Percentiles rank a stretch among this genome's conserved stretches.
Evolutionary conservation across 2,113 vertebrate genomes (phyloP).

Genomic region (Caretta caretta): DNA sequence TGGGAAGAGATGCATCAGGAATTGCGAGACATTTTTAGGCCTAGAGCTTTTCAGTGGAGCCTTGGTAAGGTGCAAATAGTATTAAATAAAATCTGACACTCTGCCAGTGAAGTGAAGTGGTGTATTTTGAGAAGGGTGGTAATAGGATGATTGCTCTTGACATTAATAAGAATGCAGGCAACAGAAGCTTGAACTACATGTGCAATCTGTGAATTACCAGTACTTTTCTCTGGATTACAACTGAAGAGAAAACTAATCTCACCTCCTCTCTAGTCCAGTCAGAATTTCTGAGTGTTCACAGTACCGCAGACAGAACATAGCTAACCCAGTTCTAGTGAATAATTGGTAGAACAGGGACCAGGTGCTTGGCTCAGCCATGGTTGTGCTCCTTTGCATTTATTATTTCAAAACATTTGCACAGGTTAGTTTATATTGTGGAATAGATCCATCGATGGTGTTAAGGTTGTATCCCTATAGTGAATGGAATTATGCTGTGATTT

Average conservation of each 20-base stretch:
- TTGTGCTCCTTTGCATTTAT: background rate
- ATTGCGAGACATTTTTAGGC: background rate
- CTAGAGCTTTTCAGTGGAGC: background rate
- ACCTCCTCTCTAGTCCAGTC: background rate
- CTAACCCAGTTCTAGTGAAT: background rate
- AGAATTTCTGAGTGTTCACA: fast-evolving
- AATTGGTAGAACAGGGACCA: background rate
- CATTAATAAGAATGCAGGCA: background rate
- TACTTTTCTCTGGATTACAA: background rate
- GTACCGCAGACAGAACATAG: fast-evolving
- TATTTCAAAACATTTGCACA: background rate
- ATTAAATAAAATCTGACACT: background rate
- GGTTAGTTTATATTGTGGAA: background rate
- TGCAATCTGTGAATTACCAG: fast-evolving
- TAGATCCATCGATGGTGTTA: background rate
- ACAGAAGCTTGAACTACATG: background rate
- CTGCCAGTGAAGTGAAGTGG: fast-evolving
- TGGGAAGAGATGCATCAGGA: background rate
- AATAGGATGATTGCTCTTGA: background rate
- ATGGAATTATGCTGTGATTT: background rate
- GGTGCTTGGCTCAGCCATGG: fast-evolving
- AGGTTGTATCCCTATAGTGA: background rate
- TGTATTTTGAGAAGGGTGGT: background rate
- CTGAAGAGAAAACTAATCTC: background rate
- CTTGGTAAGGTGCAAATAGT: background rate